Base-by-base conservation (phyloP, 1,140 invertebrate genomes). In the Tetramorium alpestre region DNA sequence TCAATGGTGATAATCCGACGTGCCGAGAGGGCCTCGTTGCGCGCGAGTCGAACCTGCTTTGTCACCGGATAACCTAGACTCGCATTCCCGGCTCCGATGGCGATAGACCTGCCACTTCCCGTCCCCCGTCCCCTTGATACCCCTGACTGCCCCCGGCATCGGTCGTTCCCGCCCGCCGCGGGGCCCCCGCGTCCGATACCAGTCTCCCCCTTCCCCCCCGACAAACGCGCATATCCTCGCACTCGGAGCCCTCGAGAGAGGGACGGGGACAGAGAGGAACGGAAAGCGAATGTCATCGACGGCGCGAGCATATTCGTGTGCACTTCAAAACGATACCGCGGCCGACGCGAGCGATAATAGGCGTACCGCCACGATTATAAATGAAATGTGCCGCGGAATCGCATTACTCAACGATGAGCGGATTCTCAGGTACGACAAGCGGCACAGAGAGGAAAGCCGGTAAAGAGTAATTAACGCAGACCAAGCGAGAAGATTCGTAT, bases 61-160 rank as follows among this genome's bases (percentile, higher is more conserved):
- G 93, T 94, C 93, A 94, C 92, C 93, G 91, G 93, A 94, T 94
- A 94, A 92, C 92, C 92, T 92, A 94, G 93, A 93, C 88, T 93
- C 91, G 91, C 91, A 88, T 93, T 93, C 91, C 92, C 91, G 85
- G 90, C 91, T 93, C 93, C 92, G 92, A 90, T 93, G 91, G 92
- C 92, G 91, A 93, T 93, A 93, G 91, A 93, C 70, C 88, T 65
- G 65, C 67, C 85, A 72, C 67, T 85, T 85, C 73, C 78, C 70
- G 72, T 81, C 49, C 56, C 77, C 54, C 22, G 22, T 54, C 58
- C 16, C 38, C 76, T 28, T 11, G 28, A 13, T 22, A 11, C 56
- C 47, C 13, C 49, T 8, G 56, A 41, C 28, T n/a, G 51, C 54
- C 44, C 78, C 64, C 16, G 25, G 72, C 28, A 41, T 49, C 72